phyloP scores from a whole-genome alignment of 2,113 vertebrate species.

The Uropsilus gracilis region DNA sequence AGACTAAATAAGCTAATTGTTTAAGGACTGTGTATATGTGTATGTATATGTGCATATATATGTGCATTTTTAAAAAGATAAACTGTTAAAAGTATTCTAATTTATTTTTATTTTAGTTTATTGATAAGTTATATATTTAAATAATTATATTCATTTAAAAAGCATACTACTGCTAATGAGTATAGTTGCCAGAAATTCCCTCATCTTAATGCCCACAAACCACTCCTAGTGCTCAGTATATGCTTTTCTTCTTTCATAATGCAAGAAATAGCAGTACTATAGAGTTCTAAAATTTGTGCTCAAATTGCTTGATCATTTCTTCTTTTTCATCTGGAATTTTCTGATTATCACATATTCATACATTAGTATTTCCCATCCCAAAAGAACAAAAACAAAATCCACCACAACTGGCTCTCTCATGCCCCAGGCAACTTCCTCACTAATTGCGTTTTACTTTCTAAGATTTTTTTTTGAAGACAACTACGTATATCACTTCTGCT shows the following conservation, averaged over 20 bases:
- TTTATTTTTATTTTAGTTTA: too few species aligned
- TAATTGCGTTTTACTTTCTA: not conserved
- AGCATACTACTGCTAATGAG: not conserved
- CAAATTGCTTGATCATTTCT: not conserved
- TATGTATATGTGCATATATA: too few species aligned
- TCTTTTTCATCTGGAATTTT: not conserved
- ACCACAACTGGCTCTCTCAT: not conserved
- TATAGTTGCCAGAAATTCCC: not conserved
- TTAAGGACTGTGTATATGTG: not conserved
- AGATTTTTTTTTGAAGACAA: not conserved
- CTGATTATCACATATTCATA: not conserved
- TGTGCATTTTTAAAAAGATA: not conserved
- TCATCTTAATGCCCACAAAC: not conserved
- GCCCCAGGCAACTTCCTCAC: not conserved
- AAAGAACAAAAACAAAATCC: not conserved
- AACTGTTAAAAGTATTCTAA: too few species aligned
- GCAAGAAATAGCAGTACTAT: not conserved
- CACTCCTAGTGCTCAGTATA: not conserved
- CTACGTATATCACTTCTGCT: not conserved
- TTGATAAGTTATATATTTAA: not conserved
- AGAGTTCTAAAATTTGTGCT: not conserved
- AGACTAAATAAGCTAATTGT: not conserved
- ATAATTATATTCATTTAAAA: not conserved
- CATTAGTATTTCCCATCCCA: not conserved
- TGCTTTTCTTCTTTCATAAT: fast-evolving